A percentile compares a stretch with the other conserved stretches of the same genome.
Conservation (phyloP, 2,888 invertebrate species). For the Heliothis peltigera region DNA sequence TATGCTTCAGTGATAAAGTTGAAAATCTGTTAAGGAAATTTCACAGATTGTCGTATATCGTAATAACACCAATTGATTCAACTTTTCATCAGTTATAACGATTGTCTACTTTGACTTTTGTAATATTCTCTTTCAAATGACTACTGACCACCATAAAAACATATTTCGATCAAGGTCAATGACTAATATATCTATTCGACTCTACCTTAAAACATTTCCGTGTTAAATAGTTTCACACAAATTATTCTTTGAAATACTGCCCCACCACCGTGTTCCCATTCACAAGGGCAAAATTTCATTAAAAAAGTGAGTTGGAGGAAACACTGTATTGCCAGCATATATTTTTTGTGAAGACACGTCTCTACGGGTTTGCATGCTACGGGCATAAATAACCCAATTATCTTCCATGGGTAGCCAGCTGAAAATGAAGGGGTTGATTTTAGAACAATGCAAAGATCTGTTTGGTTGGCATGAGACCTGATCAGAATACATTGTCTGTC, state of each 20-base stretch:
- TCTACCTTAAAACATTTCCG: background rate
- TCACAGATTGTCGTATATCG: too few relatives aligned
- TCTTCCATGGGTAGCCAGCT: background rate
- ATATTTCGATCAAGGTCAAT: too few relatives aligned
- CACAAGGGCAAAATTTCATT: background rate
- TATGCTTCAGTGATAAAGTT: too few relatives aligned
- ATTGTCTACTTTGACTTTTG: too few relatives aligned
- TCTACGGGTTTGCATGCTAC: background rate
- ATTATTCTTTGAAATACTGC: background rate
- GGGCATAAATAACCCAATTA: conserved; percentile 1
- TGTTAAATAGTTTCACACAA: background rate
- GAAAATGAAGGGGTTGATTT: background rate
- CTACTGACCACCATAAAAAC: too few relatives aligned
- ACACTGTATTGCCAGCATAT: too few relatives aligned
- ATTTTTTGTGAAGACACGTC: too few relatives aligned
- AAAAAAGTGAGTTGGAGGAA: too few relatives aligned
- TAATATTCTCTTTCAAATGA: too few relatives aligned
- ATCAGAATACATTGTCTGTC: background rate
- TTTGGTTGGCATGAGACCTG: background rate
- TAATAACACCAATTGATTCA: too few relatives aligned
- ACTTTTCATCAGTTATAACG: too few relatives aligned
- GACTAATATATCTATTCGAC: background rate
- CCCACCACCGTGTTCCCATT: background rate
- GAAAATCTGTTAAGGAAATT: too few relatives aligned
- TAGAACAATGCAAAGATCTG: background rate